phyloP scores from a whole-genome alignment of 2,888 invertebrate species.

The Cerastoderma edule region DNA sequence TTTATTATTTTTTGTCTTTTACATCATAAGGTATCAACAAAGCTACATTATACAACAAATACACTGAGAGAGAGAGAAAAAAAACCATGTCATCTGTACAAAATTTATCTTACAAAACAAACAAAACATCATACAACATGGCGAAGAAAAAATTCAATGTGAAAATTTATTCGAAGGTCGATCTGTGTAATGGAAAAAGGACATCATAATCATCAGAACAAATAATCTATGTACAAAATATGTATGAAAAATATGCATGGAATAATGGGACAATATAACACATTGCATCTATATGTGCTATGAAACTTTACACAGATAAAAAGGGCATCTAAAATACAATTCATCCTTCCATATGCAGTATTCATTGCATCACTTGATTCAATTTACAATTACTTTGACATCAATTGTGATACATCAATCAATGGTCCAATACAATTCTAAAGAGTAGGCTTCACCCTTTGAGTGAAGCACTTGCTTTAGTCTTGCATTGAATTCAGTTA shows the following conservation, averaged over 20 bases:
- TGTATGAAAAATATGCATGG: conserved; percentile 2
- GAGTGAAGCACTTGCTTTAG: too few relatives aligned
- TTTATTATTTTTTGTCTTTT: conserved; percentile 37
- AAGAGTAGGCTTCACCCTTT: too few relatives aligned
- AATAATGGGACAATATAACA: conserved; percentile 5
- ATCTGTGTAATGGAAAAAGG: conserved; percentile 25
- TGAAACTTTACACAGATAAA: too few relatives aligned
- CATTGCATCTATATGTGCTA: too few relatives aligned
- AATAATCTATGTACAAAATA: conserved; percentile 7
- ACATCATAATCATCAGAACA: not conserved
- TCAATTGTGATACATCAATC: too few relatives aligned
- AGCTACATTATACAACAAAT: conserved; percentile 53
- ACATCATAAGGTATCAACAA: conserved; percentile 54
- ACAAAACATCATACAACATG: conserved; percentile 32
- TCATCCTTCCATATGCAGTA: too few relatives aligned
- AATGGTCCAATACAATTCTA: too few relatives aligned
- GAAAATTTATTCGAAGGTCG: not conserved
- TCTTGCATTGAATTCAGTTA: too few relatives aligned
- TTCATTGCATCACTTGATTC: too few relatives aligned
- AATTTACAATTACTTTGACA: too few relatives aligned
- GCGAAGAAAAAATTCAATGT: conserved; percentile 1
- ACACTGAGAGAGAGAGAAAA: conserved; percentile 24
- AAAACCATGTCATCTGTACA: conserved; percentile 50
- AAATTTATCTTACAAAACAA: conserved; percentile 52
- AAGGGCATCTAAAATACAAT: too few relatives aligned